Conservation (phyloP, 2,113 vertebrate genomes). For the Thryonomys swinderianus region DNA sequence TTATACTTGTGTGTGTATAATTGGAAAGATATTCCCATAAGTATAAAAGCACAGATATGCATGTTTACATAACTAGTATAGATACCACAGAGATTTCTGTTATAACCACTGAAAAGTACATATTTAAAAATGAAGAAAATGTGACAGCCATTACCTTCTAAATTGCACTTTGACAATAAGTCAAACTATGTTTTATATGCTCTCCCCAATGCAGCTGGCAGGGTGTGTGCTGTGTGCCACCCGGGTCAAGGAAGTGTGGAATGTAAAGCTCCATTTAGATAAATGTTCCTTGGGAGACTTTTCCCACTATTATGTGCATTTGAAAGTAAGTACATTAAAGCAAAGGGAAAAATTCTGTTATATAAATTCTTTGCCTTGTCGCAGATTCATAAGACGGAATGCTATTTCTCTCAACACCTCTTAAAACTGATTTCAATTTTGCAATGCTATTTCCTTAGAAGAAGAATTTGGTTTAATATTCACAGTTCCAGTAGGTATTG, state of each 20-base stretch:
- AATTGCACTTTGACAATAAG: constrained; percentile 10
- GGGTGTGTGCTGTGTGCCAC: not conserved
- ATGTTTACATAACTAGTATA: not conserved
- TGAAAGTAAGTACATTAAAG: constrained; percentile 27
- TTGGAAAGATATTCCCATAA: not conserved
- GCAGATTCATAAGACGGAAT: constrained; percentile 44
- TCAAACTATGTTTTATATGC: constrained; percentile 20
- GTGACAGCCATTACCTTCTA: constrained; percentile 48
- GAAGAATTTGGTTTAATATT: constrained; percentile 50
- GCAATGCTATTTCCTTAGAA: constrained; percentile 47
- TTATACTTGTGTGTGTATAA: no score
- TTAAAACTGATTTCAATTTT: constrained; percentile 58
- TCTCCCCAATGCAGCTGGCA: not conserved
- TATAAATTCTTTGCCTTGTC: constrained; percentile 47
- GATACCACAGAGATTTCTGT: not conserved
- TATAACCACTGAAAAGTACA: not conserved
- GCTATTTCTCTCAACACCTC: constrained; percentile 51
- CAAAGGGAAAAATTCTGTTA: constrained; percentile 13
- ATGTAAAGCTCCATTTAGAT: constrained; percentile 55
- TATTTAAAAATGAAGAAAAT: constrained; percentile 56
- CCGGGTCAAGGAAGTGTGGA: not conserved
- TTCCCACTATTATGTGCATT: not conserved
- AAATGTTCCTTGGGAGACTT: not conserved
- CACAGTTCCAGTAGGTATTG: not conserved
- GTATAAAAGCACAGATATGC: not conserved